These are phyloP conservation scores for Lasioglossum lativentre DNA, from an alignment of 2,888 invertebrate genomes.

Conservation along the genomic window DNA sequence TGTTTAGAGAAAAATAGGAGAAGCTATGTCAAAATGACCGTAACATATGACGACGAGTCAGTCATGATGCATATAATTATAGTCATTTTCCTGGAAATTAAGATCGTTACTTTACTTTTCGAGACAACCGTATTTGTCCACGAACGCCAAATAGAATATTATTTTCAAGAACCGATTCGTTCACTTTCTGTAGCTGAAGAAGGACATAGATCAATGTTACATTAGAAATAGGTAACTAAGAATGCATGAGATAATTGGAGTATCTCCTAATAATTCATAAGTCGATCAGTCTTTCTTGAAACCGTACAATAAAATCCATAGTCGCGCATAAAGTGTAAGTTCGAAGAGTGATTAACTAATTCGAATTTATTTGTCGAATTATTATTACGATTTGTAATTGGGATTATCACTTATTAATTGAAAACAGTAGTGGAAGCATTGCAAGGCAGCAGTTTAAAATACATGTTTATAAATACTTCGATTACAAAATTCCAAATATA, in stretches of 20 bases:
- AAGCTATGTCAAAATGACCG: too few relatives aligned
- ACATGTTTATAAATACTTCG: background rate
- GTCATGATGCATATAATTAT: background rate
- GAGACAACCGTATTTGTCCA: background rate
- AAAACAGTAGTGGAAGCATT: background rate
- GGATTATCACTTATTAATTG: background rate
- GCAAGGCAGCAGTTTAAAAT: conserved; percentile 5
- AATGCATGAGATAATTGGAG: background rate
- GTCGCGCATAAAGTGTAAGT: background rate
- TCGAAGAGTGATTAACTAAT: background rate
- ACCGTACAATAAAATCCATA: background rate
- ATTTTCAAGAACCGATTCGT: background rate
- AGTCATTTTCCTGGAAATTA: background rate
- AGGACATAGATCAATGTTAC: background rate
- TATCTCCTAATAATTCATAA: background rate
- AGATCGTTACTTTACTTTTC: background rate
- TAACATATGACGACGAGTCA: too few relatives aligned
- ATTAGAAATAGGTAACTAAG: background rate
- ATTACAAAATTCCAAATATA: conserved; percentile 11
- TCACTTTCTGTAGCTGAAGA: background rate
- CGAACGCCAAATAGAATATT: background rate
- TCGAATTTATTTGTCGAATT: background rate
- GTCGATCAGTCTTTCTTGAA: background rate
- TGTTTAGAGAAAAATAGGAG: too few relatives aligned
- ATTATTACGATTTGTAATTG: background rate